These are phyloP conservation scores for Apodemus sylvaticus DNA, from an alignment of 2,113 vertebrate species.

Conservation along the genomic window DNA sequence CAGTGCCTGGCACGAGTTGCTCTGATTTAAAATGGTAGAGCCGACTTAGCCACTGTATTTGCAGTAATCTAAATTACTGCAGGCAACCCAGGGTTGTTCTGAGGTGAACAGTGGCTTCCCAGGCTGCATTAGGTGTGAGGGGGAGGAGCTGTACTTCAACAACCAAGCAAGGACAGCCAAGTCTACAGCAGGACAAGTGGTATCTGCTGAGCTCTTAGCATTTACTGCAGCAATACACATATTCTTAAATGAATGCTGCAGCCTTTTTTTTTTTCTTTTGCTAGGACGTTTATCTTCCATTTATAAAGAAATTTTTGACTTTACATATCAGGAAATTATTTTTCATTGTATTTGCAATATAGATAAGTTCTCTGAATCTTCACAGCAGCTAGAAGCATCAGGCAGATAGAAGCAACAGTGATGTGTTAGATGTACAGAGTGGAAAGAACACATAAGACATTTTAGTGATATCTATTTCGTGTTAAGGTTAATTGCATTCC, in stretches of 20 bases:
- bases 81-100: accelerated
- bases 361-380: not conserved
- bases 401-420: constrained; percentile 8
- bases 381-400: not conserved
- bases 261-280: not conserved
- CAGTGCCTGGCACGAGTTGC: not conserved
- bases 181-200: not conserved
- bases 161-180: not conserved
- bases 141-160: not conserved
- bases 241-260: not conserved
- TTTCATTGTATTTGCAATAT: not conserved
- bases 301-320: constrained; percentile 54
- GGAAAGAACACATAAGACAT: not conserved
- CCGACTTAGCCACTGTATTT: not conserved
- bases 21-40: not conserved
- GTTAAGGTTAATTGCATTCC: constrained; percentile 64
- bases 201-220: not conserved
- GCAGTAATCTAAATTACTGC: not conserved
- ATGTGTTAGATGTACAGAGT: constrained; percentile 29
- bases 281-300: constrained; percentile 28
- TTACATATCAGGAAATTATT: constrained; percentile 23
- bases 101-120: not conserved
- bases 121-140: not conserved
- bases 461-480: constrained; percentile 70
- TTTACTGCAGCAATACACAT: too few relatives aligned